Conservation (phyloP, 2,888 invertebrate genomes). For the Catocala sponsa region DNA sequence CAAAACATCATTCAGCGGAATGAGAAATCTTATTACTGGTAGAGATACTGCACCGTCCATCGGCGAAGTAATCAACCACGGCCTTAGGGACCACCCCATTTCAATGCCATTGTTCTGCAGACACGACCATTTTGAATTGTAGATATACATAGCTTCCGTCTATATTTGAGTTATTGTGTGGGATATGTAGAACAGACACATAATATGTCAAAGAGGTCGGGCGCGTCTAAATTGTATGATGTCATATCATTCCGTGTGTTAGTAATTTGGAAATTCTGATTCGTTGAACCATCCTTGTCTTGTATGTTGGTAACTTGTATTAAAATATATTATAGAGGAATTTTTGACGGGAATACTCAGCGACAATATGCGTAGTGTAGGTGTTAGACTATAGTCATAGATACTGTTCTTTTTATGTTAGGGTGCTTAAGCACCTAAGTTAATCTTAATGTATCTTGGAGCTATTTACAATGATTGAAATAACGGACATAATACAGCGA, state of each 20-base stretch:
- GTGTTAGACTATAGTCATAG: too few species aligned
- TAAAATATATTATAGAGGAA: background rate
- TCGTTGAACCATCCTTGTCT: too few species aligned
- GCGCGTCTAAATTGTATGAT: too few species aligned
- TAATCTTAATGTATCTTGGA: too few species aligned
- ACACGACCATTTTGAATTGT: constrained; percentile 39
- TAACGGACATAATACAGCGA: too few species aligned
- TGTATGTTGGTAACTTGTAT: background rate
- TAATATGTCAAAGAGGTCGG: too few species aligned
- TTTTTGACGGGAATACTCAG: too few species aligned
- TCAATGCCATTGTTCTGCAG: constrained; percentile 62
- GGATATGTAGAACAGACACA: too few species aligned
- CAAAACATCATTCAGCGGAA: constrained; percentile 53
- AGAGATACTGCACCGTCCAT: constrained; percentile 33
- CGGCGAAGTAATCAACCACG: constrained; percentile 58
- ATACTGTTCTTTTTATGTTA: too few species aligned
- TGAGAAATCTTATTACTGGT: constrained; percentile 64
- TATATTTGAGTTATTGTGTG: background rate
- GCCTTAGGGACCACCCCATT: constrained; percentile 67
- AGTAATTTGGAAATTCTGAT: background rate
- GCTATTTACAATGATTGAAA: too few species aligned
- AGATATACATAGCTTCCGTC: constrained; percentile 23
- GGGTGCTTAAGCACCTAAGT: too few species aligned
- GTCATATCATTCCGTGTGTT: background rate
- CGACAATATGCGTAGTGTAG: too few species aligned